These are phyloP conservation scores for Zeugodacus cucurbitae DNA, from an alignment of 1,140 invertebrate genomes.

Conservation along the genomic window DNA sequence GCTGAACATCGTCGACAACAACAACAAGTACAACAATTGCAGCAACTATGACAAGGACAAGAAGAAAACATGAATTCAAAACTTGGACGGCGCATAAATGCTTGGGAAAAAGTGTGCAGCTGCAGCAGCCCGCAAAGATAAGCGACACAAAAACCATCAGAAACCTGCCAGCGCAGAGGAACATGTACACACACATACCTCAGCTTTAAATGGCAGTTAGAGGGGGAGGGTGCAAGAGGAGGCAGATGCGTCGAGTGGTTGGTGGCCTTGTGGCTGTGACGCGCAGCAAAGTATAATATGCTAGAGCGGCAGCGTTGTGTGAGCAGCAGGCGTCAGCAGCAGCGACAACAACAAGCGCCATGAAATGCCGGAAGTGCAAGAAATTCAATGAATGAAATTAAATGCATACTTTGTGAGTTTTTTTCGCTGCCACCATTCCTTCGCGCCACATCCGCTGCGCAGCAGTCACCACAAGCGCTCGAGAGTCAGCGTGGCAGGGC, in stretches of 20 bases:
- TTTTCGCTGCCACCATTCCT: background rate
- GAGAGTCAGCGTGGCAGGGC: background rate
- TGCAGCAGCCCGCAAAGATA: background rate
- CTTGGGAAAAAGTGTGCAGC: background rate
- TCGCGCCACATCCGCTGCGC: background rate
- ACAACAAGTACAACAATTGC: background rate
- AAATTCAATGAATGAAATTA: constrained; percentile 47
- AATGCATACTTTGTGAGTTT: constrained; percentile 41
- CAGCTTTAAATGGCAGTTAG: background rate
- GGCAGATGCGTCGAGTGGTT: background rate
- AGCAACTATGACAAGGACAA: constrained; percentile 4
- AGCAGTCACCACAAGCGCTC: background rate
- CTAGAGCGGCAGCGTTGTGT: background rate
- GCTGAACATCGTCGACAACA: background rate
- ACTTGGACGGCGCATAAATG: background rate
- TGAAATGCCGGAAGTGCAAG: constrained; percentile 41
- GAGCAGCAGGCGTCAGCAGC: background rate
- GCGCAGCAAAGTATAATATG: background rate
- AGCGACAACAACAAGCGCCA: background rate
- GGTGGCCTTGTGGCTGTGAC: background rate
- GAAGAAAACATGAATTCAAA: constrained; percentile 32
- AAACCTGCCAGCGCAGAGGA: background rate
- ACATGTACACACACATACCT: background rate
- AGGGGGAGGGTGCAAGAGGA: background rate
- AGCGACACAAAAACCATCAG: constrained; percentile 27